Conservation (phyloP, 2,113 vertebrate species). For the Takifugu bimaculatus region DNA sequence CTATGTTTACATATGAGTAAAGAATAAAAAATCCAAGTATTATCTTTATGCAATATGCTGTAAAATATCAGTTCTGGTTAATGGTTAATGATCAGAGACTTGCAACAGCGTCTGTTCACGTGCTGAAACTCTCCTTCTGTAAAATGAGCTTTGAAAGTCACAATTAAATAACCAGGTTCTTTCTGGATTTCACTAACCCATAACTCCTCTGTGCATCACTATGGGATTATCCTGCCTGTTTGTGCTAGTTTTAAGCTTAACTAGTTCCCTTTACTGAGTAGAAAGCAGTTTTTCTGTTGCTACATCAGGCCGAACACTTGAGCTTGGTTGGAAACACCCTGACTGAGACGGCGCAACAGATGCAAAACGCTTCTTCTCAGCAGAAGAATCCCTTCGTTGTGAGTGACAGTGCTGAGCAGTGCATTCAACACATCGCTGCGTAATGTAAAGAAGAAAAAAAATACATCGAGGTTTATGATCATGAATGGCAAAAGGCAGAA, state of each 20-base stretch:
- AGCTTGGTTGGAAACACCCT: slow-evolving; percentile 47
- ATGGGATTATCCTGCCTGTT: slow-evolving; percentile 57
- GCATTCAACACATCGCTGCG: background rate
- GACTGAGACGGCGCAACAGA: slow-evolving; percentile 40
- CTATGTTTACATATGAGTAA: too few species aligned
- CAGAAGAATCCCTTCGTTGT: slow-evolving; percentile 40
- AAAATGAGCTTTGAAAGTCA: slow-evolving; percentile 1
- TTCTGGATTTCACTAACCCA: too few species aligned
- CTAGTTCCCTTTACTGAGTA: slow-evolving; percentile 50
- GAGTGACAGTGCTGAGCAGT: slow-evolving; percentile 29
- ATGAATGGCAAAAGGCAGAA: background rate
- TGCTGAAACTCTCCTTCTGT: background rate
- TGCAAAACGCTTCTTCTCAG: slow-evolving; percentile 40
- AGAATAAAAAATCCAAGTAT: too few species aligned
- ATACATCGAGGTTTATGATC: too few species aligned
- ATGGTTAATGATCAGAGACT: too few species aligned
- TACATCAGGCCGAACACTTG: slow-evolving; percentile 58
- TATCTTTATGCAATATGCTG: too few species aligned
- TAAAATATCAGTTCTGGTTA: too few species aligned
- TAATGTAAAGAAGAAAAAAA: too few species aligned
- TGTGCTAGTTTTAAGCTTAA: slow-evolving; percentile 66
- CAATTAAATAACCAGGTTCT: too few species aligned
- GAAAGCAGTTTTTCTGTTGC: slow-evolving; percentile 56
- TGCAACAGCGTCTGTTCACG: too few species aligned
- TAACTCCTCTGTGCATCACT: slow-evolving; percentile 24